A percentile compares a stretch with the other conserved stretches of the same genome.
These are phyloP conservation scores for Hedya salicella DNA, from an alignment of 2,888 invertebrate species.

Conservation along the genomic window DNA sequence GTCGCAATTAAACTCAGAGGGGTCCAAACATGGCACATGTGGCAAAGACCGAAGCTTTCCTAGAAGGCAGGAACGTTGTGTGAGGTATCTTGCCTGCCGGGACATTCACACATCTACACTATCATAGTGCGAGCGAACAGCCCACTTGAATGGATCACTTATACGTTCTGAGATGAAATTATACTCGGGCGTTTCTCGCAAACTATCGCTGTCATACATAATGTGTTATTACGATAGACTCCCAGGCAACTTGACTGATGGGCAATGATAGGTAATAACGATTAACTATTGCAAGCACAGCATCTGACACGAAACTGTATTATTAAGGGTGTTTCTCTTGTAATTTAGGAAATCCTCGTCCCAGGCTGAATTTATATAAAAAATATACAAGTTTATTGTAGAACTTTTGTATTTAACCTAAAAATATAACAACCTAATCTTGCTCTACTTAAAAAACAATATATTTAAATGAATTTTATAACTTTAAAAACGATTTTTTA, in stretches of 20 bases:
- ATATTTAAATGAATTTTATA: too few relatives aligned
- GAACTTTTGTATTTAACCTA: too few relatives aligned
- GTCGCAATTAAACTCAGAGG: neutral
- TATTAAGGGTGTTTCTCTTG: too few relatives aligned
- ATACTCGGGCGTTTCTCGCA: constrained; percentile 20
- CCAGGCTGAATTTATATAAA: too few relatives aligned
- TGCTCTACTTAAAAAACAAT: too few relatives aligned
- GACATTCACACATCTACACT: neutral
- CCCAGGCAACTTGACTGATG: neutral
- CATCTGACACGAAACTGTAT: too few relatives aligned
- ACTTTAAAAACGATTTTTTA: too few relatives aligned
- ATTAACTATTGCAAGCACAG: too few relatives aligned
- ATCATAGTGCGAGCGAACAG: neutral
- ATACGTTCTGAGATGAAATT: constrained; percentile 17
- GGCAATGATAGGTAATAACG: too few relatives aligned
- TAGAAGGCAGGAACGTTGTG: constrained; percentile 1
- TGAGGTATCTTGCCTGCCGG: neutral
- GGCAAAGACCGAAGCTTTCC: constrained; percentile 1
- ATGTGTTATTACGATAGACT: constrained; percentile 19
- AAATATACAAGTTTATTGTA: too few relatives aligned
- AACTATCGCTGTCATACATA: constrained; percentile 14
- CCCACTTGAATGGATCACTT: constrained; percentile 28
- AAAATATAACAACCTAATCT: too few relatives aligned
- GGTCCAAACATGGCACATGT: neutral
- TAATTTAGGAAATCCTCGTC: too few relatives aligned